Evolutionary conservation across 2,888 invertebrate species (phyloP).

Genomic region (Andrena hattorfiana): DNA sequence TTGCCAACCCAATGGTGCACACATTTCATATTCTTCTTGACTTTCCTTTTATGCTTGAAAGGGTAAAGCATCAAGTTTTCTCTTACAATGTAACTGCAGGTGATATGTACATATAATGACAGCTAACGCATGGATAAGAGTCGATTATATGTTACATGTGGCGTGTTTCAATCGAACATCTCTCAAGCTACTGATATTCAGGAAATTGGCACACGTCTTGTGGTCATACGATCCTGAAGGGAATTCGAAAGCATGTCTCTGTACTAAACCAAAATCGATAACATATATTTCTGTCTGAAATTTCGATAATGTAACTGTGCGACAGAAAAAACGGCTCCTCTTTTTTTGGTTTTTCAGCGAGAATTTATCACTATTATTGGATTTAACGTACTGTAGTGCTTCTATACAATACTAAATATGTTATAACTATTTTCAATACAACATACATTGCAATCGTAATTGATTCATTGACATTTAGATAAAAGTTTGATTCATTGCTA

Average conservation of each 20-base stretch:
- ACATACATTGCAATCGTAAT: too few species aligned
- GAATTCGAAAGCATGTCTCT: not conserved
- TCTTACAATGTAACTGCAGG: too few species aligned
- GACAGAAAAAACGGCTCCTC: not conserved
- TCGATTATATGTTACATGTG: not conserved
- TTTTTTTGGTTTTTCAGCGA: not conserved
- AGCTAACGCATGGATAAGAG: not conserved
- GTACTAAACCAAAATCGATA: constrained; percentile 11
- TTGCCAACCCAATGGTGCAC: too few species aligned
- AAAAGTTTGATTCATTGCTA: too few species aligned
- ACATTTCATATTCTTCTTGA: too few species aligned
- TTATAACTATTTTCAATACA: too few species aligned
- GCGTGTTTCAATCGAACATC: not conserved
- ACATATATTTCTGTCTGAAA: not conserved
- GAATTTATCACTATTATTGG: not conserved
- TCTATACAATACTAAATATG: too few species aligned
- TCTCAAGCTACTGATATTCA: not conserved
- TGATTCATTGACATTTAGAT: too few species aligned
- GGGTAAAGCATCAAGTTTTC: too few species aligned
- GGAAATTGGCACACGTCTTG: constrained; percentile 14
- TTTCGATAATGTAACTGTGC: not conserved
- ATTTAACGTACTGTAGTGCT: too few species aligned
- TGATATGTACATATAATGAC: too few species aligned
- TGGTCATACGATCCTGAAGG: not conserved
- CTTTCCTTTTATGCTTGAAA: too few species aligned